Conservation (phyloP, 2,797 vertebrate species). For the Pseudomugil tenellus region DNA sequence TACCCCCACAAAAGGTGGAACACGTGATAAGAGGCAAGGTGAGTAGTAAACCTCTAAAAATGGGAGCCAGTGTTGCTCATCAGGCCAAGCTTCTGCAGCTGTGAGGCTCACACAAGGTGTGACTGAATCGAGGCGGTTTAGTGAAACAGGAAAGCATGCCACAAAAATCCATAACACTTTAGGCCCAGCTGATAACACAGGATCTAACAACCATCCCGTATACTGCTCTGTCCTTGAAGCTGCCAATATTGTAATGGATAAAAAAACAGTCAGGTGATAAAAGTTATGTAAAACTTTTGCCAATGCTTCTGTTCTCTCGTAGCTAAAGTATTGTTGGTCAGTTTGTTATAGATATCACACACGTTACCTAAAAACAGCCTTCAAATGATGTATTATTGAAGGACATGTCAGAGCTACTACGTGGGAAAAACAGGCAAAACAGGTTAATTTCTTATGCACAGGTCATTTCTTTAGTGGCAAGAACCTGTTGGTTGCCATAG, state of each 20-base stretch:
- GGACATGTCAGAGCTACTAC: background rate
- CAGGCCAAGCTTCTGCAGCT: constrained; percentile 30
- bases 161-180: constrained; percentile 42
- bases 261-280: constrained; percentile 28
- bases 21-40: constrained; percentile 52
- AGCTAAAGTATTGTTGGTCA: background rate
- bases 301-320: constrained; percentile 5
- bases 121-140: constrained; percentile 30
- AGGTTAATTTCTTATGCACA: background rate
- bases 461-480: constrained; percentile 24
- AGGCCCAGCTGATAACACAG: constrained; percentile 36
- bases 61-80: constrained; percentile 58
- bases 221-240: constrained; percentile 43
- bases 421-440: background rate
- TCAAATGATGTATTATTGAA: constrained; percentile 14
- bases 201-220: constrained; percentile 34
- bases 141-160: constrained; percentile 25
- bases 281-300: constrained; percentile 13
- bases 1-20: constrained; percentile 41
- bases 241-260: constrained; percentile 38
- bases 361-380: constrained; percentile 4
- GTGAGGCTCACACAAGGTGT: constrained; percentile 36
- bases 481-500: constrained; percentile 11
- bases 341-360: background rate
- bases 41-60: constrained; percentile 53